Percentiles rank a stretch among this genome's conserved stretches.
These are phyloP conservation scores for Trachelus tabidus DNA, from an alignment of 2,888 invertebrate species.

Conservation along the genomic window DNA sequence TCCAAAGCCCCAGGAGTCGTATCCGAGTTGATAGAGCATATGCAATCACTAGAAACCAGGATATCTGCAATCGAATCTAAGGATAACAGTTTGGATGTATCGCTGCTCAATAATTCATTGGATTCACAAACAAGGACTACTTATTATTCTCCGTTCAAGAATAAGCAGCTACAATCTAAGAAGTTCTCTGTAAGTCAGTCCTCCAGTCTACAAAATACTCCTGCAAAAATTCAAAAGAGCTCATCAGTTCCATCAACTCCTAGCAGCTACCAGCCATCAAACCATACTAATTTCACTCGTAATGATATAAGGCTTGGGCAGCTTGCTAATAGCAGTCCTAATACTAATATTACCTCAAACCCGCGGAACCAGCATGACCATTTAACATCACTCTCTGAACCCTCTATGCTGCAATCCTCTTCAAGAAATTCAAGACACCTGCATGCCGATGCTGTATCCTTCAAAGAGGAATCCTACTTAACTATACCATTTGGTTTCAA, in stretches of 20 bases:
- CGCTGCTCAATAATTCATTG: constrained; percentile 34
- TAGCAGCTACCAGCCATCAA: constrained; percentile 27
- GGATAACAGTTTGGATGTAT: constrained; percentile 51
- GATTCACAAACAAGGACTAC: constrained; percentile 19
- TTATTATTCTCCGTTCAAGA: constrained; percentile 8
- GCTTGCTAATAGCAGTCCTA: constrained; percentile 16
- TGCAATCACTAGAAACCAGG: constrained; percentile 70
- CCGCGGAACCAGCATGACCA: constrained; percentile 45
- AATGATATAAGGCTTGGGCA: constrained; percentile 24
- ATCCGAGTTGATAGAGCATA: constrained; percentile 73
- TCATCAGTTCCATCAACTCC: constrained; percentile 58
- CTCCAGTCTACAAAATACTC: constrained; percentile 47
- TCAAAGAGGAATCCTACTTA: constrained; percentile 31
- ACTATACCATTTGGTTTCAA: constrained; percentile 23
- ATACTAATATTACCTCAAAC: constrained; percentile 34
- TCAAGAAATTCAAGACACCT: constrained; percentile 32
- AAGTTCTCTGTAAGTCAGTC: constrained; percentile 45
- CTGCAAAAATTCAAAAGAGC: constrained; percentile 45
- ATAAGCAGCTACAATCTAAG: constrained; percentile 33
- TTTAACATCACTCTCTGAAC: constrained; percentile 38
- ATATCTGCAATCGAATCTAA: constrained; percentile 68
- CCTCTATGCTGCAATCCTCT: constrained; percentile 27
- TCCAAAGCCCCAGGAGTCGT: constrained; percentile 68
- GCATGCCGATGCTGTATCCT: constrained; percentile 43
- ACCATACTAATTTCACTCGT: constrained; percentile 27